Percentiles rank a stretch among this genome's conserved stretches.
phyloP scores from a whole-genome alignment of 2,797 vertebrate genomes.

The Morus bassanus region DNA sequence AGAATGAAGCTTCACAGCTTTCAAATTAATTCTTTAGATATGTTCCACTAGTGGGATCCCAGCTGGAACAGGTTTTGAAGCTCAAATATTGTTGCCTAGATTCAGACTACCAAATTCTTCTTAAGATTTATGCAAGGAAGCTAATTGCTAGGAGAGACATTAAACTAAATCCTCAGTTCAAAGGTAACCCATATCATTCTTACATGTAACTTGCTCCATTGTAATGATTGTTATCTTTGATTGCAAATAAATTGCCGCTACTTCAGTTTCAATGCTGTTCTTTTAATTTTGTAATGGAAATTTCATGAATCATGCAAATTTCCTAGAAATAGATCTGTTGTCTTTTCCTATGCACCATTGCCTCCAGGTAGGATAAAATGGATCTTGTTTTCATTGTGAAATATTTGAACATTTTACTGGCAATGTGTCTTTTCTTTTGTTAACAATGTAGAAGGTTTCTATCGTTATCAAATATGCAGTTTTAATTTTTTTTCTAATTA shows the following conservation, averaged over 20 bases:
- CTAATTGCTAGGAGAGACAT: neutral
- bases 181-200: neutral
- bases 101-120: neutral
- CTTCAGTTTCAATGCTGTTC: neutral
- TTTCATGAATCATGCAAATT: neutral
- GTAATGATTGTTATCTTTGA: neutral
- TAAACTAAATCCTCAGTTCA: neutral
- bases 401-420: neutral
- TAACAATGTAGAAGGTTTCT: neutral
- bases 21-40: neutral
- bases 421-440: neutral
- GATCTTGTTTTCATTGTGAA: neutral
- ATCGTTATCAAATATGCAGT: neutral
- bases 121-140: neutral
- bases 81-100: neutral
- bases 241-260: neutral
- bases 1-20: neutral
- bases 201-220: neutral
- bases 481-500: neutral
- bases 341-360: neutral
- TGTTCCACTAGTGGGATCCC: neutral
- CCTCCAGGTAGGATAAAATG: neutral
- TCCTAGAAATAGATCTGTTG: neutral
- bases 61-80: neutral
- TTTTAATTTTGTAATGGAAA: neutral